A percentile compares a stretch with the other conserved stretches of the same genome.
Evolutionary conservation across 2,888 invertebrate species (phyloP).

Genomic region (Andricus curvator): DNA sequence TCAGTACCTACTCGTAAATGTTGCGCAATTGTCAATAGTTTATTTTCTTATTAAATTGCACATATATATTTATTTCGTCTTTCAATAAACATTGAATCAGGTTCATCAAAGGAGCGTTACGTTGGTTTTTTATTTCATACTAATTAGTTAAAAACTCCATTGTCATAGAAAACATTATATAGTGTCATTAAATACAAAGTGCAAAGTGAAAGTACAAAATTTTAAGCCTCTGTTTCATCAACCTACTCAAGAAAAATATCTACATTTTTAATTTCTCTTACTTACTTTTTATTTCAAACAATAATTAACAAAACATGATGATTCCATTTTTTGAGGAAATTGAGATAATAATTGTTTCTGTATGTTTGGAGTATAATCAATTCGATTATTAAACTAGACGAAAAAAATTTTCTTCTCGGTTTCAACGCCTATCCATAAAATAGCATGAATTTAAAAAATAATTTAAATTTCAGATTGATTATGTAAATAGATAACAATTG

Average conservation of each 20-base stretch:
- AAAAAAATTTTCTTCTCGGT: too few species aligned
- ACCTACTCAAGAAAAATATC: background rate
- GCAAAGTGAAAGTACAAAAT: constrained; percentile 71
- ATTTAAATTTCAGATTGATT: too few species aligned
- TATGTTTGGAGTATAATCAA: too few species aligned
- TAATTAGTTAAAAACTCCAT: constrained; percentile 35
- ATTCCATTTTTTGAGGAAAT: too few species aligned
- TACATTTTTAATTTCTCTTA: background rate
- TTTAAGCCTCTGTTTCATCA: constrained; percentile 41
- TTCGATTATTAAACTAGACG: too few species aligned
- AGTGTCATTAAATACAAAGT: constrained; percentile 70
- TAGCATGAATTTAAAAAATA: too few species aligned
- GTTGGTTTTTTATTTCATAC: constrained; percentile 41
- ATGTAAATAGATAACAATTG: too few species aligned
- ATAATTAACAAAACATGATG: background rate
- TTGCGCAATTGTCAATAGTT: constrained; percentile 62
- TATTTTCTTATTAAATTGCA: constrained; percentile 65
- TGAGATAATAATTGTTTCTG: too few species aligned
- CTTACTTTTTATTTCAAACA: background rate
- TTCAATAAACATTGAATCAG: constrained; percentile 43
- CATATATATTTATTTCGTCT: constrained; percentile 57
- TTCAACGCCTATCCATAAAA: too few species aligned
- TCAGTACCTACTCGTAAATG: constrained; percentile 40
- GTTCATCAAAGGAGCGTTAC: constrained; percentile 27
- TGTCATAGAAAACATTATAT: constrained; percentile 59